Percentiles rank a stretch among this genome's conserved stretches.
Conservation (phyloP, 2,888 invertebrate species). For the Sesia apiformis region DNA sequence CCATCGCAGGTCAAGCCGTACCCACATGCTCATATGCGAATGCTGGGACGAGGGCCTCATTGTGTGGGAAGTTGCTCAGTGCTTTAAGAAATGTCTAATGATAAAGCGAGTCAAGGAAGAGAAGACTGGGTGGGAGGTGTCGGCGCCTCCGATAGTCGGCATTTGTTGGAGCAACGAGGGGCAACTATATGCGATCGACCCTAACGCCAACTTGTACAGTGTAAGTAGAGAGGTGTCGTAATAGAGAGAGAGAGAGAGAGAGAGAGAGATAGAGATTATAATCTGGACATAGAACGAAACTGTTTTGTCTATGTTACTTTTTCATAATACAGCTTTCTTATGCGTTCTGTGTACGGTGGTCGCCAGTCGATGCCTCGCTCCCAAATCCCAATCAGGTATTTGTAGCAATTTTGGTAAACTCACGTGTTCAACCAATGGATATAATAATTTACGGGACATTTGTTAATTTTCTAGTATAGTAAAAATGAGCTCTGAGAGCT, state of each 20-base stretch:
- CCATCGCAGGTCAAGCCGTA: constrained; percentile 43
- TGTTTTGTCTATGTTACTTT: no score
- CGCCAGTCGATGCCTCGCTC: no score
- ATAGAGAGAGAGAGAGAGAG: no score
- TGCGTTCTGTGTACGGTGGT: no score
- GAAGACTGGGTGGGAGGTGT: constrained; percentile 36
- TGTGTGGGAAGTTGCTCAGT: constrained; percentile 65
- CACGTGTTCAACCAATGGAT: no score
- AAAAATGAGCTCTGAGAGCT: no score
- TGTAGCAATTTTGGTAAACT: no score
- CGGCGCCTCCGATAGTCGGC: constrained; percentile 35
- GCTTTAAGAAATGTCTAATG: constrained; percentile 47
- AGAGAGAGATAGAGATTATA: not conserved
- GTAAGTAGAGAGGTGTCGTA: constrained; percentile 26
- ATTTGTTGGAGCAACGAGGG: constrained; percentile 56
- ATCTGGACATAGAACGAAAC: no score
- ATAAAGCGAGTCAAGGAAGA: constrained; percentile 41
- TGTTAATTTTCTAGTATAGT: no score
- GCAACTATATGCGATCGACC: constrained; percentile 51
- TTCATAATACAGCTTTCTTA: not conserved
- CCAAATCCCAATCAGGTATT: no score
- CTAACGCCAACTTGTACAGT: constrained; percentile 38
- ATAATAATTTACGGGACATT: no score
- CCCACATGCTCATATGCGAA: constrained; percentile 50
- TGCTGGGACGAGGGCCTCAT: constrained; percentile 55